phyloP scores from a whole-genome alignment of 1,140 invertebrate species.

The Drosophila mojavensis region DNA sequence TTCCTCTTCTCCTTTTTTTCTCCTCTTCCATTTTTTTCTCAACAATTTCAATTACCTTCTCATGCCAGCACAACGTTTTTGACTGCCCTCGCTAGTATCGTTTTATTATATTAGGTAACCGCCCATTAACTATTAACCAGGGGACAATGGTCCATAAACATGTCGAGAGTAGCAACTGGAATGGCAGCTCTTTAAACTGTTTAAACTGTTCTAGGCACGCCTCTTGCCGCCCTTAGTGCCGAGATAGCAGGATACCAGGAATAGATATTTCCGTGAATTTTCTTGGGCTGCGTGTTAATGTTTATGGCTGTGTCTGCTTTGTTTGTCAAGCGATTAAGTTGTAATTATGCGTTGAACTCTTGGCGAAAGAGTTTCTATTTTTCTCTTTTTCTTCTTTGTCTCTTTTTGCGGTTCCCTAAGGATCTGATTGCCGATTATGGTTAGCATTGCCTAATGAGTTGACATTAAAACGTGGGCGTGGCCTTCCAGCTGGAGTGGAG shows the following conservation, averaged over 20 bases:
- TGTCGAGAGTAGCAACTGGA: conserved; percentile 2
- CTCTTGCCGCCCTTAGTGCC: not conserved
- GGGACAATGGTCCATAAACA: conserved; percentile 51
- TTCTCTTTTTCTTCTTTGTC: not conserved
- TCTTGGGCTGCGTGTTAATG: conserved; percentile 61
- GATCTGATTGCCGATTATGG: conserved; percentile 61
- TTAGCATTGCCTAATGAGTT: conserved; percentile 68
- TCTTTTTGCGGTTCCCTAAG: conserved; percentile 24
- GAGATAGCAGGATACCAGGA: conserved; percentile 21
- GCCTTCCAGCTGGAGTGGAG: conserved; percentile 5
- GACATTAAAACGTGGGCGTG: conserved; percentile 58
- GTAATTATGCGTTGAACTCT: conserved; percentile 66
- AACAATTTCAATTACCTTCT: too few species aligned
- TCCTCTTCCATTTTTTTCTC: too few species aligned
- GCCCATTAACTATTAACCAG: conserved; percentile 72
- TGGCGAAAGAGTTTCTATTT: not conserved
- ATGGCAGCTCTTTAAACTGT: conserved; percentile 58
- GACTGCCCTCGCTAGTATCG: conserved; percentile 21
- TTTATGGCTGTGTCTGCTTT: conserved; percentile 69
- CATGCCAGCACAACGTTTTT: too few species aligned
- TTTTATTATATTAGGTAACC: conserved; percentile 30
- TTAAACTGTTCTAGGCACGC: conserved; percentile 67
- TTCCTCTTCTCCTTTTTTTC: too few species aligned
- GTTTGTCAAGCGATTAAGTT: conserved; percentile 80
- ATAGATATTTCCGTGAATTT: conserved; percentile 12